Evolutionary conservation across 2,888 invertebrate genomes (phyloP), one percentile per base, ranked within the genome.

Genomic region (Tyria jacobaeae): DNA sequence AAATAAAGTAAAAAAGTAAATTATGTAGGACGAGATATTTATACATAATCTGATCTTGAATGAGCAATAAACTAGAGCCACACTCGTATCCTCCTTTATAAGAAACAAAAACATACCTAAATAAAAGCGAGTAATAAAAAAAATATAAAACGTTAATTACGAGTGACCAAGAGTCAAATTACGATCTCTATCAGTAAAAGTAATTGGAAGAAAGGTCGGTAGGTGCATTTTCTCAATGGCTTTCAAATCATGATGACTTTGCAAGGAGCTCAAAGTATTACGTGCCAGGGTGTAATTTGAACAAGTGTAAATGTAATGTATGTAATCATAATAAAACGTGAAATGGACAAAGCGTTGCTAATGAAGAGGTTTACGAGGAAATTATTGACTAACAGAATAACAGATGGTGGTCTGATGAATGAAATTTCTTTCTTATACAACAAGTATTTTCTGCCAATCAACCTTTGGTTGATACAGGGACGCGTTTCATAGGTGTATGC

Each of bases 211-310:
- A 56, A 27, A 55, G 31, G 41, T 55, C 12, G 41, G 44, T n/a
- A 14, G 37, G 37, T 53, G 39, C 35, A n/a, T 47, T 56, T 57
- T 48, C 56, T 25, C 34, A 47, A 55, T 44, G 27, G 34, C 47
- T 47, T 47, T 34, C 34, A 34, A 37, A 37, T 57, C 37, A 48
- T 17, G 57, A 57, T 49, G 57, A 57, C 17, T 37, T 3, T 17
- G 37, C 37, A 41, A 27, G n/a, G 37, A 27, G n/a, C 21, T n/a
- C 25, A 34, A 37, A 57, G 25, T 57, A 39, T 57, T 39, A 39
- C 57, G 57, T 57, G 57, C 39, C 57, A 17, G 25, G 27, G 27
- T 27, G 57, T 50, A 39, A 57, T 57, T 57, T 57, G 48, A 21
- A 27, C 50, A 50, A 57, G 49, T 50, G 49, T 39, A 44, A 44